Evolutionary conservation across 2,888 invertebrate genomes (phyloP).

Genomic region (Drosophila peninsularis): DNA sequence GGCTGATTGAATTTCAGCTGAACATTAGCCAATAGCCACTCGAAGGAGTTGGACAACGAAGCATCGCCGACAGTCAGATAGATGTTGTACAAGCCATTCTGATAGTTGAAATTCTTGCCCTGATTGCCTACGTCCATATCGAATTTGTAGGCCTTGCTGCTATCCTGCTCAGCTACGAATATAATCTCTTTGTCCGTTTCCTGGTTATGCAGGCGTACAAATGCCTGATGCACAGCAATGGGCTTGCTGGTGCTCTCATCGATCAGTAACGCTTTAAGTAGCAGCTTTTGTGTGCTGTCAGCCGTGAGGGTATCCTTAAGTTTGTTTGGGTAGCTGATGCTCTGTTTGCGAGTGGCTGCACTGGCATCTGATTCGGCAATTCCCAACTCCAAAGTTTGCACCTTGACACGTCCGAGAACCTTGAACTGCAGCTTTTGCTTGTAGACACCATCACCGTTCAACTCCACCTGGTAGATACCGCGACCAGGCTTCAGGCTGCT

Average conservation of each 20-base stretch:
- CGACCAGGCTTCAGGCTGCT: constrained; percentile 91
- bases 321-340: constrained; percentile 90
- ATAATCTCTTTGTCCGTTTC: constrained; percentile 92
- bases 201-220: constrained; percentile 90
- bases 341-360: constrained; percentile 91
- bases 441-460: constrained; percentile 89
- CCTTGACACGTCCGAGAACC: constrained; percentile 90
- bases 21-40: constrained; percentile 93
- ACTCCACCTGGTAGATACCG: constrained; percentile 92
- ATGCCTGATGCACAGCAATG: constrained; percentile 93
- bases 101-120: constrained; percentile 90
- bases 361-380: constrained; percentile 96
- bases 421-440: constrained; percentile 88
- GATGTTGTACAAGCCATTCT: constrained; percentile 92
- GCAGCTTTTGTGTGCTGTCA: constrained; percentile 95
- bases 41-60: constrained; percentile 93
- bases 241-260: constrained; percentile 88
- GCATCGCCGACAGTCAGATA: constrained; percentile 96
- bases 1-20: constrained; percentile 89
- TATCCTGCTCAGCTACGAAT: constrained; percentile 96
- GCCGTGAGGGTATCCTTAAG: constrained; percentile 90
- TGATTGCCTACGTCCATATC: constrained; percentile 94
- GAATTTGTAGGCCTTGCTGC: constrained; percentile 91
- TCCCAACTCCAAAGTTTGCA: constrained; percentile 93
- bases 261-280: constrained; percentile 91